These are phyloP conservation scores for Odontothrips loti DNA, from an alignment of 2,888 invertebrate species.

Conservation along the genomic window DNA sequence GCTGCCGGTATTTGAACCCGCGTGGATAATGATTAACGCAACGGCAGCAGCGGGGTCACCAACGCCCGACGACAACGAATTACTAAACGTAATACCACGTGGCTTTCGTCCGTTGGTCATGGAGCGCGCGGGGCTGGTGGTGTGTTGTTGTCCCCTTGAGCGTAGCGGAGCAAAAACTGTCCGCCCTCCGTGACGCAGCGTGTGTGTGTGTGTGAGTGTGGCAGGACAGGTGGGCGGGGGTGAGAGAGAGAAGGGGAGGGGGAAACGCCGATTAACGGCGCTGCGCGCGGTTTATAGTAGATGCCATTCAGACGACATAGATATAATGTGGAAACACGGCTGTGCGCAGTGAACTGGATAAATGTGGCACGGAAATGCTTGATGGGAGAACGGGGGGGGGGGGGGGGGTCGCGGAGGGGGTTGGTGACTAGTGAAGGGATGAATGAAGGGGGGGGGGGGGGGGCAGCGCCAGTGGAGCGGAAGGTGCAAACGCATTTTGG, in stretches of 20 bases:
- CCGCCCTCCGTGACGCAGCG: background rate
- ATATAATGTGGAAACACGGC: slow-evolving; percentile 18
- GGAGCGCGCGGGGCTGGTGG: no score
- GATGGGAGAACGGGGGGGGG: no score
- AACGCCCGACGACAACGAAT: no score
- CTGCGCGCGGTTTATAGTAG: slow-evolving; percentile 6
- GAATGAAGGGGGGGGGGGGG: background rate
- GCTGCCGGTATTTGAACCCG: no score
- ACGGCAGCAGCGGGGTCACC: no score
- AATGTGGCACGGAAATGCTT: background rate
- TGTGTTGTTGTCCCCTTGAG: no score
- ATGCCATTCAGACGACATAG: slow-evolving; percentile 22
- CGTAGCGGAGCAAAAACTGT: no score
- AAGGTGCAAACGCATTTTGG: no score
- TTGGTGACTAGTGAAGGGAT: background rate
- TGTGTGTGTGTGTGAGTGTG: background rate
- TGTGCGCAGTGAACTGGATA: slow-evolving; percentile 22
- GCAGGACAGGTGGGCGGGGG: background rate
- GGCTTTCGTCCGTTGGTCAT: no score
- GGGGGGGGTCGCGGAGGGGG: background rate
- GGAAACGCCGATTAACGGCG: background rate
- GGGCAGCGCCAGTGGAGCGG: background rate
- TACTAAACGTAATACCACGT: no score
- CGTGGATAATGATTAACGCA: no score
- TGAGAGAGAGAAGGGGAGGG: background rate